A percentile compares a stretch with the other conserved stretches of the same genome.
phyloP scores from a whole-genome alignment of 1,140 invertebrate genomes.

The Papilio polyxenes region DNA sequence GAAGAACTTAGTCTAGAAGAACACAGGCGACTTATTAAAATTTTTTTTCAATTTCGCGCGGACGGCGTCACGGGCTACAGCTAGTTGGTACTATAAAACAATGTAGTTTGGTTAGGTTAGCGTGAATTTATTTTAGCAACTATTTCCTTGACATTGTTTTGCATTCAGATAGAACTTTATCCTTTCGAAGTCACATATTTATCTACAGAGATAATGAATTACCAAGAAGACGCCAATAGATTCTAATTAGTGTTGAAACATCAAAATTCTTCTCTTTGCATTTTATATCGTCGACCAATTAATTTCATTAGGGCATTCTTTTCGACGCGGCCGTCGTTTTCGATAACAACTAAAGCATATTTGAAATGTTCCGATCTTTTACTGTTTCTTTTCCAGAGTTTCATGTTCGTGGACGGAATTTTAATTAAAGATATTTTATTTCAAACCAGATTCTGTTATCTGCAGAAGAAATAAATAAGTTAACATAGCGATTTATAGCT shows the following conservation, averaged over 20 bases:
- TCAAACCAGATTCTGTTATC: slow-evolving; percentile 43
- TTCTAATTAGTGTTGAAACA: slow-evolving; percentile 67
- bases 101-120: too few species aligned
- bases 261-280: slow-evolving; percentile 58
- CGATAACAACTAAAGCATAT: slow-evolving; percentile 67
- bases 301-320: slow-evolving; percentile 75
- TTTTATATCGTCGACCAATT: slow-evolving; percentile 67
- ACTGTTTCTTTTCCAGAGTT: slow-evolving; percentile 55
- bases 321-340: slow-evolving; percentile 56
- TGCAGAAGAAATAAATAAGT: slow-evolving; percentile 39
- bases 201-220: slow-evolving; percentile 41
- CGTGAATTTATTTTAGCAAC: neutral
- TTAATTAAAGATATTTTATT: slow-evolving; percentile 68
- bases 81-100: too few species aligned
- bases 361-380: slow-evolving; percentile 58
- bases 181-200: slow-evolving; percentile 39
- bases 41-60: too few species aligned
- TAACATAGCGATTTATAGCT: neutral
- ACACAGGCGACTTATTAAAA: too few species aligned
- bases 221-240: slow-evolving; percentile 49
- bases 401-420: slow-evolving; percentile 65
- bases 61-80: too few species aligned
- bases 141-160: neutral
- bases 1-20: too few species aligned
- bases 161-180: neutral